phyloP scores from a whole-genome alignment of 2,113 vertebrate species.

The Gavialis gangeticus region DNA sequence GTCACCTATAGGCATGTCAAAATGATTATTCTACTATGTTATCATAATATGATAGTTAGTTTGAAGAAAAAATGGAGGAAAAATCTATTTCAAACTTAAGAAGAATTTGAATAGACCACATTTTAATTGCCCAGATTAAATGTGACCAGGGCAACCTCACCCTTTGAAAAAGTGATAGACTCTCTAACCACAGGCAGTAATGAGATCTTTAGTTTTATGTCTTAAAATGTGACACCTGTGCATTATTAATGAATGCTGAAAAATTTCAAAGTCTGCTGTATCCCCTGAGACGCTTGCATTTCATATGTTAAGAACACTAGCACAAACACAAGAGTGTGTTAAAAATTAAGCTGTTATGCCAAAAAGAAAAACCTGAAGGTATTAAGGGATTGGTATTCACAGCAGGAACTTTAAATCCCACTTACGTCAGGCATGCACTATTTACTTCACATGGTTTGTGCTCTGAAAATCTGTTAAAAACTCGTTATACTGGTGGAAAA shows the following conservation, averaged over 20 bases:
- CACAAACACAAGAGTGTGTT: not conserved
- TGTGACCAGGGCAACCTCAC: fast-evolving
- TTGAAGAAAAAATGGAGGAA: too few relatives aligned
- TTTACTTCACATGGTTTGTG: conserved; percentile 19
- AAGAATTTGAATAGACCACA: not conserved
- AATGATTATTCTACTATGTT: not conserved
- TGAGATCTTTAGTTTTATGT: not conserved
- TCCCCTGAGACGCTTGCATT: not conserved
- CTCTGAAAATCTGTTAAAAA: conserved; percentile 33
- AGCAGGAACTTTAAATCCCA: conserved; percentile 30
- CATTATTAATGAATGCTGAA: not conserved
- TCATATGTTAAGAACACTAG: not conserved
- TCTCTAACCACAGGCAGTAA: not conserved
- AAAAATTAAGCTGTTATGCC: conserved; percentile 16
- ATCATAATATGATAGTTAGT: fast-evolving
- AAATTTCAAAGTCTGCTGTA: not conserved
- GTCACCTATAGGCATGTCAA: not conserved
- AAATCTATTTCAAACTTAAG: not conserved
- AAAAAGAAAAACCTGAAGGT: not conserved
- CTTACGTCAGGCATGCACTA: not conserved
- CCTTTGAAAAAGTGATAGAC: not conserved
- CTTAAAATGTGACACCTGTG: not conserved
- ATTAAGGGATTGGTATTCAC: conserved; percentile 17
- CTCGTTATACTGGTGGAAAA: conserved; percentile 28
- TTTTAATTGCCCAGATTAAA: not conserved